Conservation (phyloP, 2,797 vertebrate genomes). For the Chloroceryle amazona region DNA sequence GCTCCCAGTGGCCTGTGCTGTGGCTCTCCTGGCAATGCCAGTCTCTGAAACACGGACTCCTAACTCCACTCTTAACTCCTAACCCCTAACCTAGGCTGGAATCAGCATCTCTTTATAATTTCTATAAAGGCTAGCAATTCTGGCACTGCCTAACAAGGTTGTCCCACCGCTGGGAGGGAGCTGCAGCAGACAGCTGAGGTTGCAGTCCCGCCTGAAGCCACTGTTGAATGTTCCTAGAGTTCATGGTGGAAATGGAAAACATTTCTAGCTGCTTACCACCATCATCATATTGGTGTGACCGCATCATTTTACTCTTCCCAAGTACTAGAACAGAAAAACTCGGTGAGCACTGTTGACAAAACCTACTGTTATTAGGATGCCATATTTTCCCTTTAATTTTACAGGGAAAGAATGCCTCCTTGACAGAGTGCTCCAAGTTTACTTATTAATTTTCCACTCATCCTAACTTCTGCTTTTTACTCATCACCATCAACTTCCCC, state of each 20-base stretch:
- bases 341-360: not conserved
- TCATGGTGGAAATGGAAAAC: not conserved
- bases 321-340: not conserved
- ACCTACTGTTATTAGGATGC: not conserved
- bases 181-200: not conserved
- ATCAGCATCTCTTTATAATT: not conserved
- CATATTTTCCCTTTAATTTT: not conserved
- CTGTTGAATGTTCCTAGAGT: not conserved
- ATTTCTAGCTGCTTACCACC: not conserved
- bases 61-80: not conserved
- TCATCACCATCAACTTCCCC: not conserved
- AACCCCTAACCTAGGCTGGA: not conserved
- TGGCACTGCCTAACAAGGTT: not conserved
- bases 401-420: not conserved
- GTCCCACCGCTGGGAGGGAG: fast-evolving
- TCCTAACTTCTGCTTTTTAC: not conserved
- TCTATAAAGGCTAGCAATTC: not conserved
- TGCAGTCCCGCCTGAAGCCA: not conserved
- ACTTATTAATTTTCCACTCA: not conserved
- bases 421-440: not conserved
- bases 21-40: not conserved
- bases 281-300: not conserved
- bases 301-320: not conserved
- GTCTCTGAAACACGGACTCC: not conserved
- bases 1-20: fast-evolving